Evolutionary conservation across 2,888 invertebrate species (phyloP), one percentile per base, ranked within the genome.

Genomic region (Brenthis ino): DNA sequence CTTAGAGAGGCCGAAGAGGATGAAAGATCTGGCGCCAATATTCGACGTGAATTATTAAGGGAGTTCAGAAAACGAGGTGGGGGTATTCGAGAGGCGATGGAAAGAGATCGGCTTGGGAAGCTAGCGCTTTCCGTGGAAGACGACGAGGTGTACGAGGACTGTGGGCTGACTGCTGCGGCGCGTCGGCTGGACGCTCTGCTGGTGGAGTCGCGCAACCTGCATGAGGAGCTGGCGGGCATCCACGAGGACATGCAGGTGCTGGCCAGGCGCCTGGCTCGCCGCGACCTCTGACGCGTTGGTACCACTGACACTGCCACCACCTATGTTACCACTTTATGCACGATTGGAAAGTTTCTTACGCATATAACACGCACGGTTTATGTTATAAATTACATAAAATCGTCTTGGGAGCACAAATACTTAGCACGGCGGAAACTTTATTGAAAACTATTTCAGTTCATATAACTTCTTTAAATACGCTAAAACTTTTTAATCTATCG

Each of bases 161-260:
- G 76, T 53, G 86, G 86, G 69, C 81, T 91, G 77, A 76, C 84
- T 3, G 84, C 86, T 61, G 91, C 92, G 24, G 89, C 90, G 75
- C 80, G 89, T 64, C 82, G 84, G 56, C 80, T 93, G 77, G 91
- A 89, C 81, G 86, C 85, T 72, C 81, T 93, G 83, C 84, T 93
- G 77, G 88, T 85, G 57, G 93, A 93, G 83, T 91, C 92, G 12
- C 82, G 91, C 28, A 84, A 82, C 68, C 85, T 93, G 76, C 92
- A 91, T 84, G 84, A 80, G 75, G 89, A 92, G 85, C 83, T 93
- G 80, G 88, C 89, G 12, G 90, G 84, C 79, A 93, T 93, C 80
- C 90, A 91, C 76, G 85, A 87, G 72, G 93, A 93, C 87, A 87
- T 93, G 83, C 93, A 93, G 91, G 93, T 93, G 92, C 92, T 93